Percentiles rank a stretch among this genome's conserved stretches.
These are phyloP conservation scores for Tholera decimalis DNA, from an alignment of 2,888 invertebrate species.

Conservation along the genomic window DNA sequence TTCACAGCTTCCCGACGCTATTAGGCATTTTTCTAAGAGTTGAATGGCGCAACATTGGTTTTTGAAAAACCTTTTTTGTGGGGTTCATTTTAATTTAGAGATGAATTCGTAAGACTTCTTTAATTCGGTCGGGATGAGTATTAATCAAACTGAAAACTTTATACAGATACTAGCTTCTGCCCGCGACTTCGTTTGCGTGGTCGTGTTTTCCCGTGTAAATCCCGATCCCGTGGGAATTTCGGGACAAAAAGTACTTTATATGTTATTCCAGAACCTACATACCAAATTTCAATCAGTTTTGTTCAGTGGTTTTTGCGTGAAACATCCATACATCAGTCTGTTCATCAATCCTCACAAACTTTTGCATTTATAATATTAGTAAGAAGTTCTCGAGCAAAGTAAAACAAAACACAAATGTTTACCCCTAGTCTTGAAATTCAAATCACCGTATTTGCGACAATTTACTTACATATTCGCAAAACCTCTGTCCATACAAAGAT, in stretches of 20 bases:
- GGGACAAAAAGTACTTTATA: too few relatives aligned
- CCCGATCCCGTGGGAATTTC: too few relatives aligned
- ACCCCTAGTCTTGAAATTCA: conserved; percentile 24
- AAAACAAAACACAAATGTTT: conserved; percentile 27
- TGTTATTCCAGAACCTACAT: too few relatives aligned
- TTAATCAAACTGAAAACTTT: neutral
- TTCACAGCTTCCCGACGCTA: conserved; percentile 77
- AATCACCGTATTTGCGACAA: conserved; percentile 69
- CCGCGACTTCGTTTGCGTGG: too few relatives aligned
- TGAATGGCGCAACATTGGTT: conserved; percentile 53
- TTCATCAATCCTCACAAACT: too few relatives aligned
- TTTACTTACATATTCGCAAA: conserved; percentile 76
- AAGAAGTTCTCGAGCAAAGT: neutral
- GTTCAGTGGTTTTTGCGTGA: too few relatives aligned
- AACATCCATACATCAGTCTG: too few relatives aligned
- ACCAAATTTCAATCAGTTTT: too few relatives aligned
- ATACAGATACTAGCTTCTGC: too few relatives aligned
- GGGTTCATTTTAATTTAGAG: neutral
- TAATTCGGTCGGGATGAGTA: neutral
- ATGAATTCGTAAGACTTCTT: neutral
- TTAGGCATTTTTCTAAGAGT: conserved; percentile 70
- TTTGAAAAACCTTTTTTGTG: conserved; percentile 25
- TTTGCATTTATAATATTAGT: too few relatives aligned
- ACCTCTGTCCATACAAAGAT: conserved; percentile 78
- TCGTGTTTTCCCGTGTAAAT: too few relatives aligned